phyloP scores from a whole-genome alignment of 1,140 invertebrate genomes.

The Eupristina koningsbergeri region DNA sequence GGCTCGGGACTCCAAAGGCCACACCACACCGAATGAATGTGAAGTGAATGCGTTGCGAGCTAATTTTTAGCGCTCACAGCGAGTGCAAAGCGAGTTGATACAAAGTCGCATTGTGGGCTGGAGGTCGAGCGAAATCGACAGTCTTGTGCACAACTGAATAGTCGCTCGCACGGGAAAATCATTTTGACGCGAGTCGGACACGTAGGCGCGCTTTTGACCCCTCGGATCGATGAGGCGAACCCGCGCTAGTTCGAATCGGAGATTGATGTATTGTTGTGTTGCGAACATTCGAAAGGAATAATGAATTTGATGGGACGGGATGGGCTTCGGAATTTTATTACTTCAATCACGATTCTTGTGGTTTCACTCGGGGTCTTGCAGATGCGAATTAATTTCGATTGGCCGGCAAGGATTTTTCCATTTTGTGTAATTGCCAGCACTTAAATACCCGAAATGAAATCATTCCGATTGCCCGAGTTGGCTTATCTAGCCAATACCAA shows the following conservation, averaged over 20 bases:
- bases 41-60: not conserved
- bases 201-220: not conserved
- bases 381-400: not conserved
- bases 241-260: not conserved
- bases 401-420: not conserved
- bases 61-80: constrained; percentile 28
- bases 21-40: too few species aligned
- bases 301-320: not conserved
- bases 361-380: not conserved
- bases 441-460: too few species aligned
- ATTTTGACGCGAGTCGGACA: not conserved
- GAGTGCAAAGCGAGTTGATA: not conserved
- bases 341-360: not conserved
- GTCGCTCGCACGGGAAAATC: not conserved
- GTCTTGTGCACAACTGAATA: not conserved
- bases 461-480: not conserved
- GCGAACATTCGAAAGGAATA: not conserved
- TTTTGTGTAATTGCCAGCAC: not conserved
- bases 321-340: not conserved
- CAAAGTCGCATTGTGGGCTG: not conserved
- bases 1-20: too few species aligned
- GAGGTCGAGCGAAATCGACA: not conserved
- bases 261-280: not conserved
- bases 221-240: not conserved
- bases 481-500: not conserved